These are phyloP conservation scores for Melitaea cinxia DNA, from an alignment of 1,140 invertebrate species.

Conservation along the genomic window DNA sequence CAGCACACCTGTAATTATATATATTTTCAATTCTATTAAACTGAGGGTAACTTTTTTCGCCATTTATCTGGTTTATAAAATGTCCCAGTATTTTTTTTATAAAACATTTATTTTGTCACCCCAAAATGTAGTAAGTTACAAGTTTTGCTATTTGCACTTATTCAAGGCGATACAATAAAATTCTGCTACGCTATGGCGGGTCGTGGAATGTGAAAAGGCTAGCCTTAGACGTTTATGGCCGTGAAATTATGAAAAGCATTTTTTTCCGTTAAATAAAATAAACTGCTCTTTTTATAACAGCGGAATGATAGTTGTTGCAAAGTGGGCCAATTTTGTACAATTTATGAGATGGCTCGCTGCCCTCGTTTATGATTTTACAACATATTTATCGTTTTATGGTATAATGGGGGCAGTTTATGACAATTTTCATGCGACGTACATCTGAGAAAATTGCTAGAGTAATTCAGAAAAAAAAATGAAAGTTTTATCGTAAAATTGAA, in stretches of 20 bases:
- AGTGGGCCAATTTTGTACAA: constrained; percentile 68
- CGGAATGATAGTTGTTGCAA: constrained; percentile 59
- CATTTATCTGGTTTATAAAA: too few relatives aligned
- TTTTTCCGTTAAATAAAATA: constrained; percentile 31
- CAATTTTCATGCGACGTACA: constrained; percentile 50
- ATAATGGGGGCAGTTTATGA: constrained; percentile 62
- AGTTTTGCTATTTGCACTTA: constrained; percentile 2
- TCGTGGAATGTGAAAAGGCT: neutral
- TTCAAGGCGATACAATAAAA: neutral
- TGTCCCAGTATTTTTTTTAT: too few relatives aligned
- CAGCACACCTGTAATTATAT: too few relatives aligned
- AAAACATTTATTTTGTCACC: neutral
- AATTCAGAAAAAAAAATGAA: constrained; percentile 20
- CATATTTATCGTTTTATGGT: constrained; percentile 77
- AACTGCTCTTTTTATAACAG: constrained; percentile 42
- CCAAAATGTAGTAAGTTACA: neutral
- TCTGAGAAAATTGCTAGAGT: constrained; percentile 17
- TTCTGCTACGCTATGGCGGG: neutral
- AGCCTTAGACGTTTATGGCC: constrained; percentile 9
- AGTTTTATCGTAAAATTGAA: constrained; percentile 3
- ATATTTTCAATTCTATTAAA: too few relatives aligned
- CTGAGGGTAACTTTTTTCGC: too few relatives aligned
- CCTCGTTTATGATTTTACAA: constrained; percentile 76
- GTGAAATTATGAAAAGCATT: constrained; percentile 8
- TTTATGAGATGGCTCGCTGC: constrained; percentile 69